A percentile compares a stretch with the other conserved stretches of the same genome.
phyloP scores from a whole-genome alignment of 2,888 invertebrate species.

The Steinernema carpocapsae region DNA sequence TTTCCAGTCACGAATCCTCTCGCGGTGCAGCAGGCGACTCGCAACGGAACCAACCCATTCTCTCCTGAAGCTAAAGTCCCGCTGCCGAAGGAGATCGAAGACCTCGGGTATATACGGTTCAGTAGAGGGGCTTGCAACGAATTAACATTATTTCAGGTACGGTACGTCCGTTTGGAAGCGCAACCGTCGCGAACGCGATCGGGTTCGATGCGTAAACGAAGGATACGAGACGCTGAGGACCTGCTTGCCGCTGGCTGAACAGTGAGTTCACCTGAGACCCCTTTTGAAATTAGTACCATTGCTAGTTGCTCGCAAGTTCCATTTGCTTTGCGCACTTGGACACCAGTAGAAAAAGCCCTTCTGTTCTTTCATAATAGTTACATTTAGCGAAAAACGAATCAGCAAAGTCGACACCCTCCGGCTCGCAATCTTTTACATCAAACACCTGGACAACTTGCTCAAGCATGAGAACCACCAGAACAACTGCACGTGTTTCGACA shows the following conservation, averaged over 20 bases:
- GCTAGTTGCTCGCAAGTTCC: too few species aligned
- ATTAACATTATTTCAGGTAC: constrained; percentile 46
- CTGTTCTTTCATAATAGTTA: too few species aligned
- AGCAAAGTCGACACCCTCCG: constrained; percentile 70
- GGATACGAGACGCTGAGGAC: constrained; percentile 69
- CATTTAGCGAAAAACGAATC: constrained; percentile 67
- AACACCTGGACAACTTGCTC: constrained; percentile 63
- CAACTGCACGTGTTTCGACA: constrained; percentile 45
- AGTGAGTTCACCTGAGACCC: constrained; percentile 50
- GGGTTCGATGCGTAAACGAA: constrained; percentile 70
- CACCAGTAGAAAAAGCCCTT: too few species aligned
- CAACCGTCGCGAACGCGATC: constrained; percentile 70
- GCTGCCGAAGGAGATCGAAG: constrained; percentile 66
- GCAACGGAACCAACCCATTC: constrained; percentile 61
- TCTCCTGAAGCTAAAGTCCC: constrained; percentile 69
- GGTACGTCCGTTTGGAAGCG: constrained; percentile 68
- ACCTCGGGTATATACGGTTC: constrained; percentile 50
- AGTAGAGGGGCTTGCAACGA: too few species aligned
- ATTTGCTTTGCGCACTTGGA: too few species aligned
- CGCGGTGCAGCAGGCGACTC: too few species aligned
- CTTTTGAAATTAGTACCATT: too few species aligned
- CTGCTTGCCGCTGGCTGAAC: constrained; percentile 69
- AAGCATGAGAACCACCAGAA: constrained; percentile 48
- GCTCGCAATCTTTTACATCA: constrained; percentile 69
- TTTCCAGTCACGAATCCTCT: too few species aligned